phyloP scores from a whole-genome alignment of 2,797 vertebrate genomes.

The Dallia pectoralis region DNA sequence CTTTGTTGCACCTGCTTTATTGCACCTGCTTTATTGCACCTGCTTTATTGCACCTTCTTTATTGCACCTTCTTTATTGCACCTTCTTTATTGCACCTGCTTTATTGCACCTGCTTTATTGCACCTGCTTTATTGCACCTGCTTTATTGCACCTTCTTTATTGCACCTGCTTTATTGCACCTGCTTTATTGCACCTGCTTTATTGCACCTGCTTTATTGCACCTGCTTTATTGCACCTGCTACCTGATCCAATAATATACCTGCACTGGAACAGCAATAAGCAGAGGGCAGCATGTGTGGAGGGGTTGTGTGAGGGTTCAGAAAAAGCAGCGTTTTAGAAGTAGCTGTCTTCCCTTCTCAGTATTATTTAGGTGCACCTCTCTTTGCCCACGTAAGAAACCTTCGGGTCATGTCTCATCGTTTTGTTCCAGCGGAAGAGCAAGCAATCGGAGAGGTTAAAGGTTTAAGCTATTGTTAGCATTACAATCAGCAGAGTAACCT shows the following conservation, averaged over 20 bases:
- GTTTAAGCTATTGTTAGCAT: neutral
- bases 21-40: no score
- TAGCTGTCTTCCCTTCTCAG: neutral
- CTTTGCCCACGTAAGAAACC: neutral
- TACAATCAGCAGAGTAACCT: neutral
- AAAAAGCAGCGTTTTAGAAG: neutral
- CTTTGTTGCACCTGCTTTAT: no score
- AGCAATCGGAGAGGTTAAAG: neutral
- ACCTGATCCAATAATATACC: neutral
- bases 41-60: no score
- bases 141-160: no score
- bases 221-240: conserved; percentile 7
- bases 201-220: no score
- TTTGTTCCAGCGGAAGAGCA: neutral
- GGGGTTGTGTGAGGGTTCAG: neutral
- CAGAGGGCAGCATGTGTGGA: neutral
- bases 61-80: no score
- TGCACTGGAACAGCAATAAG: neutral
- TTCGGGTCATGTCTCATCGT: neutral
- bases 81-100: no score
- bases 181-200: no score
- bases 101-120: no score
- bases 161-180: no score
- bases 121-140: no score
- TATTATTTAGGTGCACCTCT: neutral